A percentile compares a stretch with the other conserved stretches of the same genome.
Evolutionary conservation across 2,797 vertebrate genomes (phyloP).

Genomic region (Labroides dimidiatus): DNA sequence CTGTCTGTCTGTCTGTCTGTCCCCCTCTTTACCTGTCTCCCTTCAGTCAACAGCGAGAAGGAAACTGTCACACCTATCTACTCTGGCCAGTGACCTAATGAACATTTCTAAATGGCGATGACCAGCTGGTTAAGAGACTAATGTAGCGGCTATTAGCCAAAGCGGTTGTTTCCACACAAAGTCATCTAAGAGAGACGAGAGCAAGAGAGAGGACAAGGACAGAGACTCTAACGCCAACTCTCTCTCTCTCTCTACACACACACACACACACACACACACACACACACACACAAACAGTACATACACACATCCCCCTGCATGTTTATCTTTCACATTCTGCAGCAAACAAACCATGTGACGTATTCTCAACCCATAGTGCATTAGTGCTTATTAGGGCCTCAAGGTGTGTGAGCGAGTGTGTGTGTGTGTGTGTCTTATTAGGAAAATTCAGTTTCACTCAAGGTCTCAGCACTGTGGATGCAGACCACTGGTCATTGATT

Average conservation of each 20-base stretch:
- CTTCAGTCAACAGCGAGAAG: slow-evolving; percentile 71
- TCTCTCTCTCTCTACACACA: slow-evolving; percentile 24
- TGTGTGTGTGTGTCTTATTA: slow-evolving; percentile 78
- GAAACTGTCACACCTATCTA: slow-evolving; percentile 81
- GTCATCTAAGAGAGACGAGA: slow-evolving; percentile 60
- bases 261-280: slow-evolving; percentile 7
- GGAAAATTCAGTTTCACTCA: slow-evolving; percentile 84
- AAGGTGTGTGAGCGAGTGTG: slow-evolving; percentile 67
- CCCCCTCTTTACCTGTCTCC: slow-evolving; percentile 27
- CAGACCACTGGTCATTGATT: slow-evolving; percentile 86
- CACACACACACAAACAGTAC: slow-evolving; percentile 21
- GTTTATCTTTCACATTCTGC: slow-evolving; percentile 86
- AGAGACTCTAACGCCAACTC: slow-evolving; percentile 40
- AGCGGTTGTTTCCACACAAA: slow-evolving; percentile 83
- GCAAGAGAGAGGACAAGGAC: slow-evolving; percentile 44
- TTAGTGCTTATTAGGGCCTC: slow-evolving; percentile 83
- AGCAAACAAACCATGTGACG: slow-evolving; percentile 85
- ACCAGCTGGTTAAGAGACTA: slow-evolving; percentile 86
- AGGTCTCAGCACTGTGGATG: slow-evolving; percentile 81
- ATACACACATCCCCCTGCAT: slow-evolving; percentile 47
- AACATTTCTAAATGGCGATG: slow-evolving; percentile 87
- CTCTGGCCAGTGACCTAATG: slow-evolving; percentile 81
- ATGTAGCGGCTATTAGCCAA: slow-evolving; percentile 85
- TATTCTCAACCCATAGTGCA: slow-evolving; percentile 78
- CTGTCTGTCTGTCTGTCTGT: no score